These are phyloP conservation scores for Phalanger gymnotis DNA, from an alignment of 2,797 vertebrate species.

Conservation along the genomic window DNA sequence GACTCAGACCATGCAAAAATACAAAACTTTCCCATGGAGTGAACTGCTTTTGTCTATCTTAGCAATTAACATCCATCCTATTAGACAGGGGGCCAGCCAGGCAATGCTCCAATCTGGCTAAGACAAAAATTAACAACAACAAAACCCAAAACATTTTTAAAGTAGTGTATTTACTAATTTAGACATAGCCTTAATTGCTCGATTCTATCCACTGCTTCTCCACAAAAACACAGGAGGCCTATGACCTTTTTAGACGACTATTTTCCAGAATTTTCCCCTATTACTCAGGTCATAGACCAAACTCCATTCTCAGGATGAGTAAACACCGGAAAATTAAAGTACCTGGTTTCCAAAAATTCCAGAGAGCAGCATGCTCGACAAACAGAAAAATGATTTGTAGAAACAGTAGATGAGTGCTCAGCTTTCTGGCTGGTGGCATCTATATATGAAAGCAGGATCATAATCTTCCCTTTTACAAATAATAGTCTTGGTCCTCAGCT, in stretches of 20 bases:
- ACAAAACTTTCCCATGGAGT: neutral
- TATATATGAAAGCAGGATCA: neutral
- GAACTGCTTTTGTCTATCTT: neutral
- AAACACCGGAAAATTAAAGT: neutral
- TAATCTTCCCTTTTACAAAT: conserved; percentile 8
- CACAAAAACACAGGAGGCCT: neutral
- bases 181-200: neutral
- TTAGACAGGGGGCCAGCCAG: neutral
- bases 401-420: neutral
- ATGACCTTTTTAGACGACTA: neutral
- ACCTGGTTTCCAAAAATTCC: neutral
- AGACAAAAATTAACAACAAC: neutral
- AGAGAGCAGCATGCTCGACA: neutral
- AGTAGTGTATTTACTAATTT: neutral
- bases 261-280: neutral
- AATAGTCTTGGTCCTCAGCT: neutral
- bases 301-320: neutral
- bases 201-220: neutral
- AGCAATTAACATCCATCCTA: neutral
- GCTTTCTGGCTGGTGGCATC: neutral
- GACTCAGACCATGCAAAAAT: neutral
- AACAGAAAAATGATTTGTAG: neutral
- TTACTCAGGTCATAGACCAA: neutral
- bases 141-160: neutral
- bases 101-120: neutral